Base-by-base conservation (phyloP, 1,140 invertebrate species). In the Kradibia gibbosae region DNA sequence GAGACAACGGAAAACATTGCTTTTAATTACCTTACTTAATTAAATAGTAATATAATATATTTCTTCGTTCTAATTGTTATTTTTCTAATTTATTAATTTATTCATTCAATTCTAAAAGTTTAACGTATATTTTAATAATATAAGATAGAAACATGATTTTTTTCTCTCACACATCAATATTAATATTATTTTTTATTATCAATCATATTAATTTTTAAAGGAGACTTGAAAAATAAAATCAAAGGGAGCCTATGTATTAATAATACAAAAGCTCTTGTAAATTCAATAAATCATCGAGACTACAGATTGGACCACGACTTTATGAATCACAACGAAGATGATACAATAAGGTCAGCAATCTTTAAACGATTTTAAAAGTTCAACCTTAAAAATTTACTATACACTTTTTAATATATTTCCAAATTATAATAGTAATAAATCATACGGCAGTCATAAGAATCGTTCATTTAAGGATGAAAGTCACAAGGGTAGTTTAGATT, bases 361-460 rank as follows among this genome's bases (percentile, higher is more conserved):
- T 82, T 50, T 82, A 83, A 84, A 84, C 53, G n/a, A 71, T 76
- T 72, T 34, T 79, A 34, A 73, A 73, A 50, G n/a, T 10, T 13
- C 0, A 42, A 55, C 42, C 31, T 25, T n/a, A 31, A 17, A 50
- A 48, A 36, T 17, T 15, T 36, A 13, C 22, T 3, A 55, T 55
- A 13, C 20, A 7, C 28, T 34, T 25, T 48, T 1, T 13, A 17
- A 15, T 83, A 48, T 72, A 4, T 85, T 74, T 71, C 36, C 65
- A 22, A 25, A 22, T 83, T 81, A 28, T 84, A 85, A 84, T 85
- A 98, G 97, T 92, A 96, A 96, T 91, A 97, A 97, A 92, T 98
- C 97, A 60, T 97, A 97, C 87, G 96, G 96, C 82, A 97, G 96
- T 90, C 96, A 97, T 91, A 97, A 97, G 90, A 95, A 97, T 89